phyloP scores from a whole-genome alignment of 1,140 invertebrate genomes.

The Coenobita brevimanus region DNA sequence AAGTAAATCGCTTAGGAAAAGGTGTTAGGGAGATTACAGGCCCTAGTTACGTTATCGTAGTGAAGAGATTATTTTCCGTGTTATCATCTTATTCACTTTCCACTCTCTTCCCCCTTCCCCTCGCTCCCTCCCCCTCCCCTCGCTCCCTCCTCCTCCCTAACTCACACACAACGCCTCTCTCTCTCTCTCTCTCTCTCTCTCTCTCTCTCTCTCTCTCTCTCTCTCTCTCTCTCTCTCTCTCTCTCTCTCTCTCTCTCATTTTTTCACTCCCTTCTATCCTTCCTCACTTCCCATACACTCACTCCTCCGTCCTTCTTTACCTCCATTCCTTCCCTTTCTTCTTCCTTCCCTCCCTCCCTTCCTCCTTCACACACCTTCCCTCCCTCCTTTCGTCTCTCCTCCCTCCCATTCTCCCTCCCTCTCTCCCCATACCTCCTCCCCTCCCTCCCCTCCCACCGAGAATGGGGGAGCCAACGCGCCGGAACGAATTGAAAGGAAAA shows the following conservation, averaged over 20 bases:
- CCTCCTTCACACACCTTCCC: background rate
- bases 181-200: background rate
- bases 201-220: background rate
- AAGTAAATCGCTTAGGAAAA: too few species aligned
- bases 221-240: background rate
- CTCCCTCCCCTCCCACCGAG: background rate
- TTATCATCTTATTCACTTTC: background rate
- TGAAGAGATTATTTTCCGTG: too few species aligned
- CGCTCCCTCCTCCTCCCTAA: background rate
- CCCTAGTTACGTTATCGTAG: too few species aligned
- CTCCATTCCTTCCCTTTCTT: background rate
- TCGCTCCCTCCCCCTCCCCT: background rate
- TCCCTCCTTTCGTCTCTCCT: background rate
- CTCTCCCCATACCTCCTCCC: background rate
- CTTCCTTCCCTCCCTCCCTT: background rate
- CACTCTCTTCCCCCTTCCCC: background rate
- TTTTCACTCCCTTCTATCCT: background rate
- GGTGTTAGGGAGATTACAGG: too few species aligned
- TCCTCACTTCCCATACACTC: background rate
- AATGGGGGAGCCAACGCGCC: too few species aligned
- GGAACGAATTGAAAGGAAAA: too few species aligned
- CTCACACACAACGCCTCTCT: background rate
- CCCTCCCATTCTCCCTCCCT: background rate
- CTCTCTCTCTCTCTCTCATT: slow-evolving; percentile 16
- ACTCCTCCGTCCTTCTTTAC: background rate